Base-by-base conservation (phyloP, 2,113 vertebrate genomes). In the Daphoenositta chrysoptera region DNA sequence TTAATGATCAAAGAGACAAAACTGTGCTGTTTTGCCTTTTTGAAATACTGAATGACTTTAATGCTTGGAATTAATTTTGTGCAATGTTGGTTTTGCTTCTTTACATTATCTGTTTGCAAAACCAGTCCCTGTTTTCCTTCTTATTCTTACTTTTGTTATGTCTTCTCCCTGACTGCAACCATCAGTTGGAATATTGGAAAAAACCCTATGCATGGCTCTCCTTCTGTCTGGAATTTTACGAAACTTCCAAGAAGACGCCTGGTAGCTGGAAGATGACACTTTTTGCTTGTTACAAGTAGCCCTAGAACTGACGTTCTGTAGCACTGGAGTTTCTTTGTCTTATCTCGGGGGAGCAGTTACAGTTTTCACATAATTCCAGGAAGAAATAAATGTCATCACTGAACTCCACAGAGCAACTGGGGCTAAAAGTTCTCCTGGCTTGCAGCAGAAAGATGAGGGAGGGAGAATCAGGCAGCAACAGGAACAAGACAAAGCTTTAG, bases 161-260 rank as follows among this genome's bases (percentile, higher is more conserved):
- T 21, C 9, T 65, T 79, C 58, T 56, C 9, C 31, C n/a, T 57
- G 24, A 64, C 11, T 31, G 11, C 31, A 56, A 30, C 10, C 8
- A 21, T 17, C 71, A 70, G 8, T 35, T 35, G 14, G 14, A 61
- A 39, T 18, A 65, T 75, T 23, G 5, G 2, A 47, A 81, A 82
- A 7, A 37, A 13, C 0, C 1, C 4, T 5, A 1, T 47, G 2
- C 19, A 16, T 7, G 3, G 16, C 15, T 88, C 7, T 73, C 11
- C 26, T 60, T 72, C 44, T 63, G 9, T 22, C 12, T 57, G 20
- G 30, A 92, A 51, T 26, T 81, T 83, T 9, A 40, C 27, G 11
- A 47, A 66, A 47, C 9, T 72, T 71, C 44, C 53, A 31, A 35
- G 28, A 48, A 33, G 30, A 33, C 54, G 23, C 6, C 39, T 19